phyloP scores from a whole-genome alignment of 2,797 vertebrate genomes.

The Chelidonichthys spinosus region DNA sequence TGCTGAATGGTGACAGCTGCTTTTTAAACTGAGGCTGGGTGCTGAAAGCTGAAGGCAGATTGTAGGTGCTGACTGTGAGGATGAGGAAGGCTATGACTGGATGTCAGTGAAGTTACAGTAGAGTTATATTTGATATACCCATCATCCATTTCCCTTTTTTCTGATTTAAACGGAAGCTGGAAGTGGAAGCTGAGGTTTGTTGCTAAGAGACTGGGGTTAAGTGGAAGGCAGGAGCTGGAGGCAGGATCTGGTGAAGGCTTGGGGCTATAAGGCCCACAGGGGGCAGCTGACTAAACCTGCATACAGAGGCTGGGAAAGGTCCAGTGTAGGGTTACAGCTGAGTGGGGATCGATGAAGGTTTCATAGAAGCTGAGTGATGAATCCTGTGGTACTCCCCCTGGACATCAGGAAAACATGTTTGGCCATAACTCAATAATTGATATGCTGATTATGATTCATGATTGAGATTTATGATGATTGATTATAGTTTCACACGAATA shows the following conservation, averaged over 20 bases:
- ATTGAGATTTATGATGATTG: too few relatives aligned
- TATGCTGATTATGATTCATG: too few relatives aligned
- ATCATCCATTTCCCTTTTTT: not conserved
- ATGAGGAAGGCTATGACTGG: not conserved
- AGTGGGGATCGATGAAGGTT: too few relatives aligned
- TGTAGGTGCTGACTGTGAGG: not conserved
- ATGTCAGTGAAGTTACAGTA: not conserved
- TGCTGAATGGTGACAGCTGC: conserved; percentile 5
- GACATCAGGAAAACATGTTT: not conserved
- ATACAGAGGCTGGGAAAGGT: not conserved
- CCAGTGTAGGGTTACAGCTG: not conserved
- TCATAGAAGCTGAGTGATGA: not conserved
- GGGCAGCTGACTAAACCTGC: not conserved
- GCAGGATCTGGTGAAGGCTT: not conserved
- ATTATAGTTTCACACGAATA: too few relatives aligned
- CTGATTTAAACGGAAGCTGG: not conserved
- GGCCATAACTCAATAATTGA: too few relatives aligned
- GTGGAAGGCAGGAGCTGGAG: not conserved
- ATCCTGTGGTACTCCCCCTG: not conserved
- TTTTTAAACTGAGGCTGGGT: not conserved
- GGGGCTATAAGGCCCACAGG: not conserved
- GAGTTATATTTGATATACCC: not conserved
- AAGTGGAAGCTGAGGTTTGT: not conserved
- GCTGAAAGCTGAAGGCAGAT: not conserved
- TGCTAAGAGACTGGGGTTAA: not conserved